phyloP scores from a whole-genome alignment of 2,113 vertebrate genomes.

The Edolisoma coerulescens region DNA sequence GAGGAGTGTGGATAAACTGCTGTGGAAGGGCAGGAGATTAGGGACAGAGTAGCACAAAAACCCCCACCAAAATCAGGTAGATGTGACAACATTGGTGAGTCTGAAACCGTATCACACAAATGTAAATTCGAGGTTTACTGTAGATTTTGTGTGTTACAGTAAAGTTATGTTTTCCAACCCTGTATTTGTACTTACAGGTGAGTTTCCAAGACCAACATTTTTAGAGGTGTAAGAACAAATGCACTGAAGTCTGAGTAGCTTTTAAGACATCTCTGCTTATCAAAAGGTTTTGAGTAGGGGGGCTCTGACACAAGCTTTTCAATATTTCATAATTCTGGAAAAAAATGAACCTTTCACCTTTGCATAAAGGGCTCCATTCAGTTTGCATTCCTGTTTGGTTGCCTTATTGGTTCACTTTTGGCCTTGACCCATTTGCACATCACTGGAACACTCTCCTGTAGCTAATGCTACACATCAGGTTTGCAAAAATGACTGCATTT shows the following conservation, averaged over 20 bases:
- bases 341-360: constrained; percentile 36
- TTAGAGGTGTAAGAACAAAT: constrained; percentile 5
- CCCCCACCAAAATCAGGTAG: neutral
- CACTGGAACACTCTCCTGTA: constrained; percentile 38
- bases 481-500: constrained; percentile 29
- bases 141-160: neutral
- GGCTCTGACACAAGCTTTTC: constrained; percentile 24
- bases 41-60: neutral
- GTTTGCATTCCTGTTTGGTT: constrained; percentile 37
- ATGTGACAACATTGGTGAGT: neutral
- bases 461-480: neutral
- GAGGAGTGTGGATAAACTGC: neutral
- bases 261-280: constrained; percentile 42
- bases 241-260: neutral
- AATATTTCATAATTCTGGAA: constrained; percentile 39
- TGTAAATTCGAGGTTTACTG: neutral
- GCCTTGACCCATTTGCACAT: constrained; percentile 47
- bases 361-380: constrained; percentile 37
- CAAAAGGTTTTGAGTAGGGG: constrained; percentile 21
- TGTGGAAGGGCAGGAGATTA: neutral
- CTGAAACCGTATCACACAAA: neutral
- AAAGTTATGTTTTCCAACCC: neutral
- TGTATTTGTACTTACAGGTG: neutral
- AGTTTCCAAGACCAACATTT: constrained; percentile 23
- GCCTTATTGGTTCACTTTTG: constrained; percentile 39